Evolutionary conservation across 1,140 invertebrate species (phyloP), one percentile per base, ranked within the genome.

Genomic region (Berghia stephanieae): DNA sequence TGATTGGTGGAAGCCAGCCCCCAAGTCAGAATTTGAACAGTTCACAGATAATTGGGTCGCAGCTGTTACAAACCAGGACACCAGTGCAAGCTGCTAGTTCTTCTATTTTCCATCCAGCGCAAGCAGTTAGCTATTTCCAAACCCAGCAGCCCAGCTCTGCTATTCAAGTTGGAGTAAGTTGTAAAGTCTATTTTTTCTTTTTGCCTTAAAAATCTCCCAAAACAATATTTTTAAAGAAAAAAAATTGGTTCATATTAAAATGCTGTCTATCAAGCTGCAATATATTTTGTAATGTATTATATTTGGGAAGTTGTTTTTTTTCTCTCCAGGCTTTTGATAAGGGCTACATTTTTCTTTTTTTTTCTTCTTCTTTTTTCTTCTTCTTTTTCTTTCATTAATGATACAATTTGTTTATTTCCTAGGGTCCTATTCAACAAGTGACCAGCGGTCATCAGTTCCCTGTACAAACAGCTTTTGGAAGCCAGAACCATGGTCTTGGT

Each of bases 41-140:
- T 60, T 89, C 88, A 77, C 92, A 92, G 82, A 89, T 93, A 85
- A 87, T 92, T 44, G 91, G 92, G 79, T 92, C 92, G 1, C 92
- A 92, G 79, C 86, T 93, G 71, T 90, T 93, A 24, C 92, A 92
- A 77, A 89, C 82, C 34, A 78, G 76, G 55, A 78, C 68, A 16
- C 52, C 70, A 52, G 80, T 81, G 40, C 85, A 83, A 55, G 79
- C n/a, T n/a, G n/a, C 80, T 27, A 77, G 82, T 44, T 83, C 82
- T 6, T 85, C 86, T 21, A 86, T 83, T 69, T 87, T 82, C 68
- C 84, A 84, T 44, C 85, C 67, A 85, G 68, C 80, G 77, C 16
- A 84, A 86, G 69, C 85, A 81, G 66, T 85, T 40, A 83, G 85
- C 57, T 88, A 83, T 74, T 88, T 81, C 78, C 83, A 84, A 31